Conservation (phyloP, 2,113 vertebrate genomes). For the Apeltes quadracus region DNA sequence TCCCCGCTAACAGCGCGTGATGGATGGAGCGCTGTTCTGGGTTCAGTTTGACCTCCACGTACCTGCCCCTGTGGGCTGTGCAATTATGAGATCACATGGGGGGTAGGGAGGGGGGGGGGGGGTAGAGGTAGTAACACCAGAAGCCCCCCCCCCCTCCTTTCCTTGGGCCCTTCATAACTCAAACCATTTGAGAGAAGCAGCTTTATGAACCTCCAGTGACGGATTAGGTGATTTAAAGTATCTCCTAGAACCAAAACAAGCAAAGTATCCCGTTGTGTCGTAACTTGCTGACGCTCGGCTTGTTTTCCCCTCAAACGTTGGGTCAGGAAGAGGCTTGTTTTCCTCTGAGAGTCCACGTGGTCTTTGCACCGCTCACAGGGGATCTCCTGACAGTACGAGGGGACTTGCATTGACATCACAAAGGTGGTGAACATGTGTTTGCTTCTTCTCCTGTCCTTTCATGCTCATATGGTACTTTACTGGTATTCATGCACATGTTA, state of each 20-base stretch:
- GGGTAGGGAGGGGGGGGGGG: slow-evolving; percentile 24
- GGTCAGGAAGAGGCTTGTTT: slow-evolving; percentile 77
- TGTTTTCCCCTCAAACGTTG: slow-evolving; percentile 62
- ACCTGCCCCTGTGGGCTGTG: slow-evolving; percentile 47
- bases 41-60: slow-evolving; percentile 52
- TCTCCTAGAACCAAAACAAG: slow-evolving; percentile 58
- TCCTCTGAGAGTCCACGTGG: slow-evolving; percentile 60
- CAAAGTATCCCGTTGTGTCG: slow-evolving; percentile 64
- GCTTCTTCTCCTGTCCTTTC: neutral
- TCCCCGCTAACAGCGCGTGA: neutral
- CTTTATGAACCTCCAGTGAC: slow-evolving; percentile 40
- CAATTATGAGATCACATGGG: slow-evolving; percentile 60
- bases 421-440: slow-evolving; percentile 40
- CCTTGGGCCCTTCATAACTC: slow-evolving; percentile 54
- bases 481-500: slow-evolving; percentile 3
- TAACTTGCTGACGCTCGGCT: slow-evolving; percentile 69
- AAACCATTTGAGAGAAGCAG: slow-evolving; percentile 46
- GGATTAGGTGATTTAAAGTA: slow-evolving; percentile 65
- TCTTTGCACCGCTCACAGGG: slow-evolving; percentile 71
- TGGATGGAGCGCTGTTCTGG: slow-evolving; percentile 21
- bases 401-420: slow-evolving; percentile 68
- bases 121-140: slow-evolving; percentile 44
- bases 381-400: slow-evolving; percentile 67
- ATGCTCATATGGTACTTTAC: neutral
- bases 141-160: neutral